Conservation (phyloP, 1,140 invertebrate genomes). For the Drosophila yakuba region DNA sequence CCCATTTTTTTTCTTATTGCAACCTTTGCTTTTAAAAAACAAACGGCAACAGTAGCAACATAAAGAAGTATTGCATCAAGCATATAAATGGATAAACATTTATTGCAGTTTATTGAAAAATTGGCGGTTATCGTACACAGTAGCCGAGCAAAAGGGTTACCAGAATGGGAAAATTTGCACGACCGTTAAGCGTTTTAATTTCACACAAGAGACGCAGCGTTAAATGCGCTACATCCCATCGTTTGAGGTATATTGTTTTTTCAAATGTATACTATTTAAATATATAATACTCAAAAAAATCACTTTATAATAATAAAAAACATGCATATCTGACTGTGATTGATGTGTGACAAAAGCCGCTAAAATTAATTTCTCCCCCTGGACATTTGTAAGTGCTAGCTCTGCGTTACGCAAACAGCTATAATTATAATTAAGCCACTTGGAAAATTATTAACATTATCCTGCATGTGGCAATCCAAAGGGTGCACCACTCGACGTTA, state of each 20-base stretch:
- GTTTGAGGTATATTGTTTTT: slow-evolving; percentile 3
- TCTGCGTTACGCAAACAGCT: neutral
- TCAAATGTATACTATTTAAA: neutral
- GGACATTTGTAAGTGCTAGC: neutral
- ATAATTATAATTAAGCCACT: neutral
- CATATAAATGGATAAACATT: slow-evolving; percentile 80
- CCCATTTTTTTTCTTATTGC: slow-evolving; percentile 8
- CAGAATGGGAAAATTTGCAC: slow-evolving; percentile 29
- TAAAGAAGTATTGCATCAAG: slow-evolving; percentile 58
- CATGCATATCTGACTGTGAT: too few species aligned
- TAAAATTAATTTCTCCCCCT: neutral
- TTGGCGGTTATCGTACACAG: slow-evolving; percentile 67
- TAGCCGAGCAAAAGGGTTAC: slow-evolving; percentile 14
- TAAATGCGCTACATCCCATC: slow-evolving; percentile 40
- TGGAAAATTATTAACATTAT: slow-evolving; percentile 17
- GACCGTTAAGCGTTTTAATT: slow-evolving; percentile 70
- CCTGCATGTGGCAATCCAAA: slow-evolving; percentile 9
- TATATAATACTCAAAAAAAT: neutral
- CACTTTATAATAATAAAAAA: neutral
- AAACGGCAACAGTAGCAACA: slow-evolving; percentile 41
- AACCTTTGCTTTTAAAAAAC: slow-evolving; percentile 53
- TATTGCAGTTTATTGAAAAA: slow-evolving; percentile 83
- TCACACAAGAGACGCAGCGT: slow-evolving; percentile 66
- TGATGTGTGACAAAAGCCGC: neutral
- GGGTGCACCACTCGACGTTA: slow-evolving; percentile 36